phyloP scores from a whole-genome alignment of 2,113 vertebrate genomes.

The Corapipo altera region DNA sequence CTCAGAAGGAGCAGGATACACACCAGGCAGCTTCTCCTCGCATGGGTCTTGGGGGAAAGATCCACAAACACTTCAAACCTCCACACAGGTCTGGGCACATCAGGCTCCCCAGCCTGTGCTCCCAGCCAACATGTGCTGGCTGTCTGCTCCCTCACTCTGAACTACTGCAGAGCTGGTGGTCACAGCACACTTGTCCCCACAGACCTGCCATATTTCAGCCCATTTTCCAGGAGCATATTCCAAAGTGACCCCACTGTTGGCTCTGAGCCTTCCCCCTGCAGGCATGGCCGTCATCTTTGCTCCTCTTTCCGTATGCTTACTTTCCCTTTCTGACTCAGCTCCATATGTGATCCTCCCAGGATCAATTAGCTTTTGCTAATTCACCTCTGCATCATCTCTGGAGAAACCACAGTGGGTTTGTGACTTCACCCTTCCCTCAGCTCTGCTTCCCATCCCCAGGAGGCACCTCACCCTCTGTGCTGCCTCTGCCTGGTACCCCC shows the following conservation, averaged over 20 bases:
- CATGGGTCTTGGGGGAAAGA: too few relatives aligned
- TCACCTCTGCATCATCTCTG: neutral
- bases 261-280: accelerated
- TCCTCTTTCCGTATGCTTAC: neutral
- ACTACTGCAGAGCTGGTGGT: neutral
- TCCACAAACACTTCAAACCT: neutral
- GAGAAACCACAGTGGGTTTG: neutral
- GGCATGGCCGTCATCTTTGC: neutral
- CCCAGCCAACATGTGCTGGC: neutral
- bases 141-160: neutral
- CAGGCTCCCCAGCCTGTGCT: neutral
- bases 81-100: neutral
- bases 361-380: neutral
- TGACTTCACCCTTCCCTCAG: neutral
- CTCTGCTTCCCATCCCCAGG: neutral
- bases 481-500: neutral
- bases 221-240: neutral
- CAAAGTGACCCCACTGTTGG: neutral
- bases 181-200: neutral
- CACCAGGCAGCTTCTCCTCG: neutral
- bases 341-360: neutral
- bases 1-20: neutral
- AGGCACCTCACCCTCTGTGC: neutral
- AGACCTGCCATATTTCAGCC: neutral
- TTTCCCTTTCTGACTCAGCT: neutral